Evolutionary conservation across 2,888 invertebrate species (phyloP), one percentile per base, ranked within the genome.

Genomic region (Calephelis perditalis): DNA sequence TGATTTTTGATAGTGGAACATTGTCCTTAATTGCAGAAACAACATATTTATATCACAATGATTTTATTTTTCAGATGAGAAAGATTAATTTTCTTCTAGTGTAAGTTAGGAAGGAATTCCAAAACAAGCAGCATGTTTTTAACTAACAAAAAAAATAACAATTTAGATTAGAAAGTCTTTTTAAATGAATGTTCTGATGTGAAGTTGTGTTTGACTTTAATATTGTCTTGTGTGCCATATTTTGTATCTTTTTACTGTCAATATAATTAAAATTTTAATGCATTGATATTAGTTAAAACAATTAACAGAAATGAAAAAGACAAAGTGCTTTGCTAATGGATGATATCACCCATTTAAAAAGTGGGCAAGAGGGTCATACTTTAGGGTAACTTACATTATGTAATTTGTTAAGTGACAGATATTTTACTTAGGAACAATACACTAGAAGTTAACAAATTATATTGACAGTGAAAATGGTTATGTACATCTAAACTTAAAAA

Each of bases 31-130:
- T 26, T 26, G 26, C 26, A 5, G 7, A 7, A 40, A 40, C 40
- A 40, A 40, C 6, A 6, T 60, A 52, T 46, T 44, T 45, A 47
- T 45, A 44, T 61, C 58, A 57, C 58, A 63, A 35, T 63, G 71
- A 26, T 44, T 35, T 59, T 59, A 68, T 71, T 77, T 88, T 89
- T 75, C 89, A 89, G 89, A 86, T 79, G 84, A 86, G 65, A 85
- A 82, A 79, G 81, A 83, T 9, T 87, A 85, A 79, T 65, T 59
- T 56, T 58, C 63, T 26, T 10, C 26, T 26, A 67, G 71, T 74
- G 77, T 83, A 78, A 82, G 82, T 81, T 81, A 81, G 81, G 78
- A 57, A 59, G 56, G 58, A 47, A 63, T 63, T n/a, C 56, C 49
- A 63, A 63, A 62, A 62, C 26, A 55, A 49, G 59, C 57, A 63